Base-by-base conservation (phyloP, 2,797 vertebrate genomes). In the Hylomyscus alleni region DNA sequence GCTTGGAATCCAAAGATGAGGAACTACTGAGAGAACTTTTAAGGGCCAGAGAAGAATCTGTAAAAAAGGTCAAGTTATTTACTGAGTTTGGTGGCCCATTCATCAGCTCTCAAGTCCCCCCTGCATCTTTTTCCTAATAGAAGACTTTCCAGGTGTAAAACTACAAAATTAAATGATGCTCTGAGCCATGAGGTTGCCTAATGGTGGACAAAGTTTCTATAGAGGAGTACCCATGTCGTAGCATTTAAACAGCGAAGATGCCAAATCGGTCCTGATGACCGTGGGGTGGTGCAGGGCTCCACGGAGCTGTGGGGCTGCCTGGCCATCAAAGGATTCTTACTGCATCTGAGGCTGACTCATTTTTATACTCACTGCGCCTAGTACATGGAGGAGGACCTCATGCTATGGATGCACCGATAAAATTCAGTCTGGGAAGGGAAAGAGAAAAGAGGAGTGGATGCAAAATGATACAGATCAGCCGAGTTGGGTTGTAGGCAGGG, bases 351-450 rank as follows among this genome's bases (percentile, higher is more conserved):
- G 34, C 6, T 4, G 47, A 47, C 22, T 76, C 14, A 13, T 50
- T 69, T 86, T 50, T 20, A 1, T 60, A 9, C 4, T n/a, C n/a
- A 31, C 20, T 4, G 5, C 47, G 82, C 34, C 89, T 47, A 72
- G 29, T 20, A 8, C 2, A 4, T 4, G 12, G n/a, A 88, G 56
- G 34, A 72, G n/a, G 17, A 72, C 67, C 67, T n/a, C 67, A n/a
- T 37, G 67, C 17, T n/a, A 72, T 3, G 1, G 34, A 72, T 72
- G 34, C 67, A 37, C 67, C n/a, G 34, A 69, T n/a, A n/a, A n/a
- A 93, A 40, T 76, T 44, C 37, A 78, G n/a, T 69, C 34, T 50
- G 44, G 56, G 86, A 76, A 95, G 37, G 6, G 29, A 86, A 92
- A 90, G 29, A 65, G 37, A 62, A 89, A 93, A 60, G 83, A 72